Evolutionary conservation across 2,888 invertebrate genomes (phyloP), one percentile per base, ranked within the genome.

Genomic region (Druceiella hillmani): DNA sequence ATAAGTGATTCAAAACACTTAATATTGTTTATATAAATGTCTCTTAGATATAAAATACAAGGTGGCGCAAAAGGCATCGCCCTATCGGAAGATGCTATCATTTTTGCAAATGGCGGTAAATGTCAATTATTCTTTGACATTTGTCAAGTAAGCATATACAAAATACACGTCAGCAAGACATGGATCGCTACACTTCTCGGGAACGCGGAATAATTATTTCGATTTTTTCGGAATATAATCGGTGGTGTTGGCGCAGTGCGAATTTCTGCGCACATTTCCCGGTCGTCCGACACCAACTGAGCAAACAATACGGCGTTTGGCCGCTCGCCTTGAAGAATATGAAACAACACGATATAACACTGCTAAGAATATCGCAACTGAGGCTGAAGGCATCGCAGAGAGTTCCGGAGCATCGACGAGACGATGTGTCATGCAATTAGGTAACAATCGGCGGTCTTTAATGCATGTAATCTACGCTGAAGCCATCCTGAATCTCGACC

Each of bases 301-400:
- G 12, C 34, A 35, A 36, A 35, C 11, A 15, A 10, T 15, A 9
- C 12, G 6, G 33, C 22, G 22, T 31, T 34, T 28, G 32, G 33
- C 36, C 11, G 16, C 30, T 36, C 34, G 36, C 13, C 36, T 36
- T 9, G 33, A 36, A 10, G 10, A 36, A 17, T 14, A 9, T 36
- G 15, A 30, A 4, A 3, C 15, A 7, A 36, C 36, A 14, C 4
- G 16, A 15, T 13, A 36, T 16, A 14, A n/a, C n/a, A n/a, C 12
- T 13, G 13, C 16, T n/a, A 5, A 15, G 36, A 13, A 36, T 36
- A 36, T 36, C 31, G 7, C 36, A 4, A 30, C 36, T 36, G 31
- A 33, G 33, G 16, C 36, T 36, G 36, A 9, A 33, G 33, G 32
- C 32, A 20, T 35, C 31, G 4, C 10, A 34, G 36, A 36, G 34